Evolutionary conservation across 92 coral and sea anemone species (phyloP).

Genomic region (Parazoanthus darwini): DNA sequence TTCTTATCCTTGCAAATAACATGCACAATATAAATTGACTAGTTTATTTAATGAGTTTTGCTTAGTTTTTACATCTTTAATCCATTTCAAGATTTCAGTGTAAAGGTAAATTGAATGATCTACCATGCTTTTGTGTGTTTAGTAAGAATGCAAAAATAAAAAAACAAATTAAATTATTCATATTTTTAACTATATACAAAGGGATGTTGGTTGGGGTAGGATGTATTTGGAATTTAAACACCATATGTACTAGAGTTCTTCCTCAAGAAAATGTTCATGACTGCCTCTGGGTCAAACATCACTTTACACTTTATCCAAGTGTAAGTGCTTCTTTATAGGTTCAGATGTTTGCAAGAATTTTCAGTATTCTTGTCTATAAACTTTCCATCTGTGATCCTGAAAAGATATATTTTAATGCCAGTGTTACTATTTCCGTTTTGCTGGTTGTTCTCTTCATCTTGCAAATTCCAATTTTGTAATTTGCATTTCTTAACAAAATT

Average conservation of each 20-base stretch:
- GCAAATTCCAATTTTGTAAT: background rate
- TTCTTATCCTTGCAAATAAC: background rate
- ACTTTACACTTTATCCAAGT: background rate
- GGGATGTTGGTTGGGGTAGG: constrained; percentile 1
- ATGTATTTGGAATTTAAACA: background rate
- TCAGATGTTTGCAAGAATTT: background rate
- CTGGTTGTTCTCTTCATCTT: background rate
- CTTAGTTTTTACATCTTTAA: background rate
- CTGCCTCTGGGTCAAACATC: background rate
- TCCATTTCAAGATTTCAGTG: background rate
- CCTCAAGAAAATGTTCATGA: background rate
- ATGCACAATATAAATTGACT: background rate
- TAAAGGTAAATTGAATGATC: background rate
- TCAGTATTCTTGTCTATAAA: background rate
- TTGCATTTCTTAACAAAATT: too few relatives aligned
- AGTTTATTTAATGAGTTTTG: background rate
- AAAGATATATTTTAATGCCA: too few relatives aligned
- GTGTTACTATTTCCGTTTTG: too few relatives aligned
- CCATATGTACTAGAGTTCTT: background rate
- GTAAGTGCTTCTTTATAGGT: background rate
- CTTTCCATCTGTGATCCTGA: background rate
- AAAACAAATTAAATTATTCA: background rate
- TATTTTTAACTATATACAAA: too few relatives aligned
- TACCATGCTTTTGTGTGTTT: background rate
- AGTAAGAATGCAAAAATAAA: too few relatives aligned